A percentile compares a stretch with the other conserved stretches of the same genome.
phyloP scores from a whole-genome alignment of 1,140 invertebrate genomes.

The Capitella teleta region DNA sequence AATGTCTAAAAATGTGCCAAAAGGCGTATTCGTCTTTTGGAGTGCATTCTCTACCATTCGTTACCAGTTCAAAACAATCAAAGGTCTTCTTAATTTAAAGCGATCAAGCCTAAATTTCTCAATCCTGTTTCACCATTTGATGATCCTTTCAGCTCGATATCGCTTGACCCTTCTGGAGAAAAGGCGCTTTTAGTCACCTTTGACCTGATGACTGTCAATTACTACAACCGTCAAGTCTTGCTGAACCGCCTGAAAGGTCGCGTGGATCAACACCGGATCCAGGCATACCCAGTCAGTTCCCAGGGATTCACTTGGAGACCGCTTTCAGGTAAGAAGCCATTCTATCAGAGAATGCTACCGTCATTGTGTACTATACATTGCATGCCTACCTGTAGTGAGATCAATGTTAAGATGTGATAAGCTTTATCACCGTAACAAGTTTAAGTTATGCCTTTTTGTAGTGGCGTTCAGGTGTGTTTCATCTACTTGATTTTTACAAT shows the following conservation, averaged over 20 bases:
- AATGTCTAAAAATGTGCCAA: neutral
- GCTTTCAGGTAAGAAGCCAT: conserved; percentile 40
- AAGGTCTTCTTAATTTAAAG: no score
- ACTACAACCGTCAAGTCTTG: conserved; percentile 30
- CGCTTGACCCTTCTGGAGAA: neutral
- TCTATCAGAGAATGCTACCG: no score
- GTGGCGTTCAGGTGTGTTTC: no score
- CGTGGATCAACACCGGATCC: conserved; percentile 29
- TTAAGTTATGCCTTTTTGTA: no score
- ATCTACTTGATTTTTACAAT: no score
- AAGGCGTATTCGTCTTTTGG: neutral
- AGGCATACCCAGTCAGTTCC: conserved; percentile 26
- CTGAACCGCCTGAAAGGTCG: conserved; percentile 30
- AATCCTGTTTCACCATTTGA: neutral
- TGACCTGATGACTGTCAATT: conserved; percentile 44
- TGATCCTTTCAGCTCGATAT: conserved; percentile 10
- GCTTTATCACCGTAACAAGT: no score
- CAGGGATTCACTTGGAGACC: conserved; percentile 45
- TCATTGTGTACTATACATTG: no score
- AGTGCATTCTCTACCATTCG: neutral
- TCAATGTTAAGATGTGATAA: no score
- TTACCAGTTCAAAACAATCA: neutral
- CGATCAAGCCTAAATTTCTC: no score
- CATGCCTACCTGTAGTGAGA: no score
- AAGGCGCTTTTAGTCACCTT: conserved; percentile 23